Evolutionary conservation across 2,797 vertebrate species (phyloP).

Genomic region (Caiman crocodilus): DNA sequence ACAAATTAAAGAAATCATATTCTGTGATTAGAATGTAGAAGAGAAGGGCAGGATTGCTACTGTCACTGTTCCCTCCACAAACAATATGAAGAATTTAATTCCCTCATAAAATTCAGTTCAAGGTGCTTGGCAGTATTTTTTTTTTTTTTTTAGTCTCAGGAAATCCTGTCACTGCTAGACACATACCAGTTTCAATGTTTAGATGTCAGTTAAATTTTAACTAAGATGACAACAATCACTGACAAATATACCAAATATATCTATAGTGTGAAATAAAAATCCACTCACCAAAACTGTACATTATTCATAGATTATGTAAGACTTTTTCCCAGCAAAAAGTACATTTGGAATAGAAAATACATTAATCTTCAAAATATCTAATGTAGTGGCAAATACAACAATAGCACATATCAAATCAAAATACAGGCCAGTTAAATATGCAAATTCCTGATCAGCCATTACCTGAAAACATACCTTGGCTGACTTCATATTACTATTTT

Average conservation of each 20-base stretch:
- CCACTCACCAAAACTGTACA: accelerated
- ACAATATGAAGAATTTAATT: accelerated
- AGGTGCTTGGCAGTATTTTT: neutral
- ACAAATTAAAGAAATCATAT: neutral
- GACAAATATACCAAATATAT: neutral
- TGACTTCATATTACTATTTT: neutral
- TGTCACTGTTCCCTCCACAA: neutral
- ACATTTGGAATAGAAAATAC: neutral
- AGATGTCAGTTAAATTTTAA: neutral
- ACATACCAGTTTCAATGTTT: neutral
- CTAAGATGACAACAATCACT: neutral
- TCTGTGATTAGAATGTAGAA: slow-evolving; percentile 11
- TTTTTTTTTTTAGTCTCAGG: neutral
- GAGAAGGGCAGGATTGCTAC: neutral
- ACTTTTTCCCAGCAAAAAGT: neutral
- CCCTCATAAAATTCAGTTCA: neutral
- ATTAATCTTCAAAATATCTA: neutral
- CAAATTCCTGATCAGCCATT: neutral
- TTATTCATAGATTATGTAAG: accelerated
- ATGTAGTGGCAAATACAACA: neutral
- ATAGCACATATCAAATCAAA: neutral
- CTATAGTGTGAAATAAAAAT: neutral
- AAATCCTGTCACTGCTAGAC: neutral
- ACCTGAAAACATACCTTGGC: neutral
- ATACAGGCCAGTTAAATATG: neutral